Percentiles rank a stretch among this genome's conserved stretches.
These are phyloP conservation scores for Rhynchonycteris naso DNA, from an alignment of 2,797 vertebrate genomes.

Conservation along the genomic window DNA sequence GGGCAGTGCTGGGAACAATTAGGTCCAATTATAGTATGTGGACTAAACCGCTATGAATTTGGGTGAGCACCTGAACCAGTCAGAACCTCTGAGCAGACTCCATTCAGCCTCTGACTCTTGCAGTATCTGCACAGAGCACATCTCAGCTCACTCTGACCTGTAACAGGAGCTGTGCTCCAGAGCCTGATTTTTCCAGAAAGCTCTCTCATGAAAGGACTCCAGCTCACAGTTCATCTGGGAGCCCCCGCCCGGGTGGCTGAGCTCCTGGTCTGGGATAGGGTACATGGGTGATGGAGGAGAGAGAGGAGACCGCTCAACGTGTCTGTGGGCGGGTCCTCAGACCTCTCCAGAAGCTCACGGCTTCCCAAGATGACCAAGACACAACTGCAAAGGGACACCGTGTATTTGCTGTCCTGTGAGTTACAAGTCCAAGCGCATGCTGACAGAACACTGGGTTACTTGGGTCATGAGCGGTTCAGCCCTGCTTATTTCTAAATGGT, in stretches of 20 bases:
- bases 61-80: not conserved
- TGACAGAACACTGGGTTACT: not conserved
- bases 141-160: not conserved
- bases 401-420: not conserved
- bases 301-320: not conserved
- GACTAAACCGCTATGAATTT: not conserved
- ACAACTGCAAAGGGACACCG: not conserved
- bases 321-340: not conserved
- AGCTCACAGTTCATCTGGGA: not conserved
- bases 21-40: not conserved
- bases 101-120: not conserved
- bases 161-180: not conserved
- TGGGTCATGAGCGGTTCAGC: too few relatives aligned
- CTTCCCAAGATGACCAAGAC: not conserved
- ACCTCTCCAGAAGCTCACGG: not conserved
- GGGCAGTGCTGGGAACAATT: not conserved
- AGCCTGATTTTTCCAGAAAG: not conserved
- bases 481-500: not conserved
- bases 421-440: not conserved
- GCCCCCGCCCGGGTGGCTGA: not conserved
- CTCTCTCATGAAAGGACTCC: not conserved
- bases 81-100: not conserved
- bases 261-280: not conserved
- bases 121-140: not conserved
- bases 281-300: not conserved